Evolutionary conservation across 2,113 vertebrate species (phyloP), one percentile per base, ranked within the genome.

Genomic region (Notarius lentiginosus): DNA sequence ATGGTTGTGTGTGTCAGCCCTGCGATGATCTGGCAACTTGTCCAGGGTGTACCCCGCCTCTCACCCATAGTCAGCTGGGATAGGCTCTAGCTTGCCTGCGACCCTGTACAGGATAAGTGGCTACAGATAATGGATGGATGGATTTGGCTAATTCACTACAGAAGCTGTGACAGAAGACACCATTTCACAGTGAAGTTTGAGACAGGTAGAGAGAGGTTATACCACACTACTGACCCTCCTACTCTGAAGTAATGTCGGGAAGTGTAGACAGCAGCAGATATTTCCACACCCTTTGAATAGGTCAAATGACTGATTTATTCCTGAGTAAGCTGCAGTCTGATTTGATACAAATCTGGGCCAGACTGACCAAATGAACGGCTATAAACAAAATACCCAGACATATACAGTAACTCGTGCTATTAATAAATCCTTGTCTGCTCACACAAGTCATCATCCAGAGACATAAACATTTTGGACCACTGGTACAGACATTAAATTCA

Each of bases 281-380:
- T 55, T 79, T 66, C 70, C 61, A 79, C 60, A 81, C 6, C 55
- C 68, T 53, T 68, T 80, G 87, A 86, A 79, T 63, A 87, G 86
- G 88, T 81, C 8, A 11, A 79, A 87, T 80, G 82, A 70, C 90
- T 70, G 88, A 91, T 92, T 93, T 90, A 90, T 92, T 91, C 83
- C 87, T 88, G 92, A 91, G 86, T 90, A 90, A 92, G 72, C 86
- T 56, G 60, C 89, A 89, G 66, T 88, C 41, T 86, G 85, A 73
- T 84, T 89, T 90, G 65, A 92, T 91, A 92, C 89, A 93, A 90
- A 92, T 55, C 65, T 68, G 79, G 15, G 27, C 22, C 27, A 82
- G 60, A 49, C 15, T 66, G 55, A 18, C 51, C 24, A 82, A 79
- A 61, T 79, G 34, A 63, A 65, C 79, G 80, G 22, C 47, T 80